Percentiles rank a stretch among this genome's conserved stretches.
Evolutionary conservation across 2,797 vertebrate genomes (phyloP).

Genomic region (Scyliorhinus canicula): DNA sequence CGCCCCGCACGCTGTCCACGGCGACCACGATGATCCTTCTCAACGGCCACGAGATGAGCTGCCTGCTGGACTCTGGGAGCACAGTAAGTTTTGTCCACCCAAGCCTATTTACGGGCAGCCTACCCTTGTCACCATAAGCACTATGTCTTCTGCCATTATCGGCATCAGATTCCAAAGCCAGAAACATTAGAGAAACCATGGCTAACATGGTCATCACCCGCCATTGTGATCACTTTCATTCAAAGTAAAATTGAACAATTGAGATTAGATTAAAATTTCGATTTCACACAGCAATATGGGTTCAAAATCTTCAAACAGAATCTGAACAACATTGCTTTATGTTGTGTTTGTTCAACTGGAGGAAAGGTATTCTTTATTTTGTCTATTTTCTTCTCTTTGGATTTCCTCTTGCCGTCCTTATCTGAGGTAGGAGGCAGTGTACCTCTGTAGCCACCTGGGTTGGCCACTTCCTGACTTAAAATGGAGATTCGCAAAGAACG

Average conservation of each 20-base stretch:
- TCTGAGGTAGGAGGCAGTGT: background rate
- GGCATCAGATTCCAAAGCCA: background rate
- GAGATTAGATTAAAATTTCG: background rate
- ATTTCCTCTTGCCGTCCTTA: conserved; percentile 1
- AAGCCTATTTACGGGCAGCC: conserved; percentile 91
- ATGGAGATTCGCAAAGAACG: too few species aligned
- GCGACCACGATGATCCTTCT: too few species aligned
- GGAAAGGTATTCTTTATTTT: background rate
- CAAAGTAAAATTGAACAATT: background rate
- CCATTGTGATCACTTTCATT: background rate
- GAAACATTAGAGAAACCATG: background rate
- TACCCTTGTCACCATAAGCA: conserved; percentile 53
- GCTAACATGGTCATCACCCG: background rate
- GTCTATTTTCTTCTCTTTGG: background rate
- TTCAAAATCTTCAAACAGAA: background rate
- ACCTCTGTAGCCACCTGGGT: too few species aligned
- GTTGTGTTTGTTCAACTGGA: background rate
- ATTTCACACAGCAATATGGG: background rate
- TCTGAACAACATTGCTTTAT: background rate
- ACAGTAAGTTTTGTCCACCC: too few species aligned
- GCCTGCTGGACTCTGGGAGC: too few species aligned
- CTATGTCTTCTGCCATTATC: background rate
- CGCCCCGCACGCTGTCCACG: too few species aligned
- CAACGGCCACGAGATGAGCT: too few species aligned
- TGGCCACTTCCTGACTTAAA: too few species aligned